Percentiles rank a stretch among this genome's conserved stretches.
Conservation (phyloP, 2,797 vertebrate genomes). For the Pseudochaenichthys georgianus region DNA sequence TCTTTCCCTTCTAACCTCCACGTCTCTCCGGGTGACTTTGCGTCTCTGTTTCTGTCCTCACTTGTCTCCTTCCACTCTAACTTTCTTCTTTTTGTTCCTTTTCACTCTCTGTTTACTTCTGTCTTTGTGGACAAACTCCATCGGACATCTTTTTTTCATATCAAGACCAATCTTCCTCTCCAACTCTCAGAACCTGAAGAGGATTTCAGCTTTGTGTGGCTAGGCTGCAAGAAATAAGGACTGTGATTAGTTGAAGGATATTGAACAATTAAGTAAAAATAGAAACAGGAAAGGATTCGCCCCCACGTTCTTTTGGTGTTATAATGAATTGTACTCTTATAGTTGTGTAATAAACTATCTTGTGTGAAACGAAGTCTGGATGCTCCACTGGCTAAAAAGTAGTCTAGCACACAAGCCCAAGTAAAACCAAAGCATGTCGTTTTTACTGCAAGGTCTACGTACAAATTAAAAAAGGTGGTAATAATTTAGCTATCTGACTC, state of each 20-base stretch:
- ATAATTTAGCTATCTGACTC: too few relatives aligned
- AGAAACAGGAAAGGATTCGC: not conserved
- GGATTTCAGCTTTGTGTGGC: slow-evolving; percentile 2
- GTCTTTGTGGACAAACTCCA: slow-evolving; percentile 10
- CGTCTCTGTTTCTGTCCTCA: slow-evolving; percentile 1
- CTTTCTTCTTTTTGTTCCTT: not conserved
- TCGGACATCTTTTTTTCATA: slow-evolving; percentile 2
- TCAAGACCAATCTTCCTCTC: slow-evolving; percentile 19
- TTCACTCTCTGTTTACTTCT: not conserved
- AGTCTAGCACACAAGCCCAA: too few relatives aligned
- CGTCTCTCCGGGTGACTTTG: slow-evolving; percentile 18
- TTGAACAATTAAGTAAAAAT: not conserved
- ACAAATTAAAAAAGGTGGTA: too few relatives aligned
- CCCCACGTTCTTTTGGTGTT: not conserved
- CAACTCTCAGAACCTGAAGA: not conserved
- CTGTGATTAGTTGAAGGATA: not conserved
- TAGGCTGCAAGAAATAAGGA: not conserved
- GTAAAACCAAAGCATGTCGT: too few relatives aligned
- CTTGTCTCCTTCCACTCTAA: not conserved
- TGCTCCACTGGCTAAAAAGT: too few relatives aligned
- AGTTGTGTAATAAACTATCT: not conserved
- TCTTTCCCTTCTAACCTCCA: slow-evolving; percentile 23
- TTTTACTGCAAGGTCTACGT: too few relatives aligned
- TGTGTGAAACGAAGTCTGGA: not conserved
- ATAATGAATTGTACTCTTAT: not conserved